Conservation (phyloP, 2,113 vertebrate species). For the Sinosuthora webbiana region DNA sequence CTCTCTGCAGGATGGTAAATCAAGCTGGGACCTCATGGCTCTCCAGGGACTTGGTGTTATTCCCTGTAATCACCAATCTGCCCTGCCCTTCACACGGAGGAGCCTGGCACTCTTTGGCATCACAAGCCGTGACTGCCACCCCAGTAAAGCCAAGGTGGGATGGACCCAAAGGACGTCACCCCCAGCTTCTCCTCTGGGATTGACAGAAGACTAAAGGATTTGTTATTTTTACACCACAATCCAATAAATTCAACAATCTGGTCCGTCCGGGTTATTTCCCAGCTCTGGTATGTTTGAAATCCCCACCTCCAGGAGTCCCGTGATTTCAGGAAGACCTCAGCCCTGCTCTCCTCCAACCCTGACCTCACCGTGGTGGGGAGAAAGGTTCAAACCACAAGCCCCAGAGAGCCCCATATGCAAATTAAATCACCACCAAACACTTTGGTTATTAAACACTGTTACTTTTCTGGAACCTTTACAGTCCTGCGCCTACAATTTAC, state of each 20-base stretch:
- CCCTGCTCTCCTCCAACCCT: not conserved
- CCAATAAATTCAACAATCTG: not conserved
- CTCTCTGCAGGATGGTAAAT: not conserved
- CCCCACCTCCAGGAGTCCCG: not conserved
- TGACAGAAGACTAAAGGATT: not conserved
- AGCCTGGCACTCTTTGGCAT: not conserved
- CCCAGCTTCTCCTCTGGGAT: not conserved
- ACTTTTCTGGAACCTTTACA: not conserved
- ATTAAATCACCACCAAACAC: not conserved
- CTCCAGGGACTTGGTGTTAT: not conserved
- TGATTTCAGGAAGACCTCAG: not conserved
- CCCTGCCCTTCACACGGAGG: not conserved
- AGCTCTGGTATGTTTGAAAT: not conserved
- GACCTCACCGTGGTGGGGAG: not conserved
- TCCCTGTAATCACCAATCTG: not conserved
- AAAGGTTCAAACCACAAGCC: not conserved
- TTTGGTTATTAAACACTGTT: not conserved
- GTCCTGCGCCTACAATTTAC: not conserved
- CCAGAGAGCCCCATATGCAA: conserved; percentile 6
- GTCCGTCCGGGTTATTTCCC: not conserved
- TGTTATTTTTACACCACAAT: not conserved
- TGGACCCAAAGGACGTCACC: not conserved
- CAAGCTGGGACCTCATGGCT: not conserved
- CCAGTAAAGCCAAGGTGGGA: not conserved
- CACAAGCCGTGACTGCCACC: accelerated